Conservation (phyloP, 1,140 invertebrate genomes). For the Tachypleus tridentatus region DNA sequence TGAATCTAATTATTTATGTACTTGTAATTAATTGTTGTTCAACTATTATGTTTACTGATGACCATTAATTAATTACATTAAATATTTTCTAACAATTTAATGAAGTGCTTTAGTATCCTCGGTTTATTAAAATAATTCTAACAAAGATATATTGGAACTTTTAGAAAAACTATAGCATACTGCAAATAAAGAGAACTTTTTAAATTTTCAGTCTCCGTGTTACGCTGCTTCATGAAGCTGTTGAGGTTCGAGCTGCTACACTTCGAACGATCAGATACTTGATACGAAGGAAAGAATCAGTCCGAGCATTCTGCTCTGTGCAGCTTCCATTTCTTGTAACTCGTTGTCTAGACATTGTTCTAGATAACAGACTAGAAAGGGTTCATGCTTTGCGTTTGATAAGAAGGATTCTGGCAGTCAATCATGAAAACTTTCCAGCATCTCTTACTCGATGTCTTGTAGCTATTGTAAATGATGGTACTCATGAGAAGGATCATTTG, state of each 20-base stretch:
- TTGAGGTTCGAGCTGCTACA: slow-evolving; percentile 74
- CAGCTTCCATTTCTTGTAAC: slow-evolving; percentile 68
- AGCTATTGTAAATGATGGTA: slow-evolving; percentile 60
- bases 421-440: slow-evolving; percentile 49
- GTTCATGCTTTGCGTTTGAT: slow-evolving; percentile 76
- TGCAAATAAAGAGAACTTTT: not conserved
- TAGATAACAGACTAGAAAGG: slow-evolving; percentile 73
- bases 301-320: slow-evolving; percentile 59
- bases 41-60: too few species aligned
- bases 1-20: too few species aligned
- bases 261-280: slow-evolving; percentile 73
- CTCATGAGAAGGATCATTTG: slow-evolving; percentile 60
- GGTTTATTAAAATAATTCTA: not conserved
- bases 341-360: slow-evolving; percentile 59
- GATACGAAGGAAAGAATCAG: slow-evolving; percentile 58
- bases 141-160: slow-evolving; percentile 2
- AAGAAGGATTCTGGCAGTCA: slow-evolving; percentile 51
- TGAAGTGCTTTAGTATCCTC: not conserved
- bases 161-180: not conserved
- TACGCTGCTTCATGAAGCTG: slow-evolving; percentile 67
- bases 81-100: slow-evolving; percentile 1
- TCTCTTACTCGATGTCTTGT: slow-evolving; percentile 57
- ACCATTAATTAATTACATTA: not conserved
- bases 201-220: slow-evolving; percentile 58
- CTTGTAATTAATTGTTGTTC: too few species aligned